phyloP scores from a whole-genome alignment of 2,113 vertebrate genomes.

The Phrynocephalus versicolor region DNA sequence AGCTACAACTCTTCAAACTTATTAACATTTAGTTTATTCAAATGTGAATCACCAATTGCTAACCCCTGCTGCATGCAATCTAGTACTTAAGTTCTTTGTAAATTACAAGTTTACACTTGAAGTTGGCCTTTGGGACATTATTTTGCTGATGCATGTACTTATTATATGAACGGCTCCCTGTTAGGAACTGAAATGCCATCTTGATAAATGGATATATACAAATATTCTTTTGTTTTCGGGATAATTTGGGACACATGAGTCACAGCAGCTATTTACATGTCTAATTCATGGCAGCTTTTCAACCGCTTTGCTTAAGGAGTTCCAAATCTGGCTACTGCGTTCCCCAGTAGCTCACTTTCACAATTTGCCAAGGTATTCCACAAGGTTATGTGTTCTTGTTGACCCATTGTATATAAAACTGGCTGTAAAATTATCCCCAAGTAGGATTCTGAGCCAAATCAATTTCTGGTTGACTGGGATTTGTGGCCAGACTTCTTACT shows the following conservation, averaged over 20 bases:
- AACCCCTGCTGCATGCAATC: constrained; percentile 3
- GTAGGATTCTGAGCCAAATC: neutral
- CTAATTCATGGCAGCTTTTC: neutral
- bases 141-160: constrained; percentile 22
- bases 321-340: neutral
- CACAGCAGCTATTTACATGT: constrained; percentile 29
- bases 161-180: neutral
- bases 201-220: neutral
- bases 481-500: no score
- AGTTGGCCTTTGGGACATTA: neutral
- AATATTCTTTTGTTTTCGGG: neutral
- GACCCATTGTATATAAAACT: neutral
- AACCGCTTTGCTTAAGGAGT: constrained; percentile 18
- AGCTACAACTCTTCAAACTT: neutral
- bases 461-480: neutral
- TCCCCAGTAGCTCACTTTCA: neutral
- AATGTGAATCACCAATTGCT: neutral
- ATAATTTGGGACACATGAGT: constrained; percentile 25
- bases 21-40: constrained; percentile 36
- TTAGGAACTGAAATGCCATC: constrained; percentile 10
- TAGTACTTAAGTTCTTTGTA: neutral
- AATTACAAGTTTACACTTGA: constrained; percentile 8
- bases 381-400: neutral
- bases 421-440: neutral
- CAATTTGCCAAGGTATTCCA: neutral